Conservation (phyloP, 2,888 invertebrate genomes). For the Lamproptera curius region DNA sequence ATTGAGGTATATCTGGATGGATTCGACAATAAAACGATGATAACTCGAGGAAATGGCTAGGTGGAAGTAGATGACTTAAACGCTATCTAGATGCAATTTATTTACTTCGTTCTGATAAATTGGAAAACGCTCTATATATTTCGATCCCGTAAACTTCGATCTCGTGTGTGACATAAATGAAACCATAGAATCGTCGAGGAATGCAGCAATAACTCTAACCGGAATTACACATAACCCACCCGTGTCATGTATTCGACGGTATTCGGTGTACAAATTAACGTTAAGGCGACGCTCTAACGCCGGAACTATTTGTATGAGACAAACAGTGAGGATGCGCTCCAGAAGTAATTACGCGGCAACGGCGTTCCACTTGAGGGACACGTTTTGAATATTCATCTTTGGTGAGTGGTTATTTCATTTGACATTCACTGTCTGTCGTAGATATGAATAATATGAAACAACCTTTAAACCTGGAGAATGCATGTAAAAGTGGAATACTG, state of each 20-base stretch:
- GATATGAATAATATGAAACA: neutral
- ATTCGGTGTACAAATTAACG: neutral
- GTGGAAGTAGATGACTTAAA: no score
- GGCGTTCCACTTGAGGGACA: neutral
- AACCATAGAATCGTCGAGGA: neutral
- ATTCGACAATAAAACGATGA: no score
- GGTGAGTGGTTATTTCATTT: neutral
- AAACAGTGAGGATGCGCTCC: neutral
- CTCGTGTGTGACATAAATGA: neutral
- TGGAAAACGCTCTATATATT: no score
- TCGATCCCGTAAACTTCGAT: neutral
- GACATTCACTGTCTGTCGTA: neutral
- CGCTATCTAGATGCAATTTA: neutral
- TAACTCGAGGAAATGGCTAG: no score
- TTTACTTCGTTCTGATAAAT: neutral
- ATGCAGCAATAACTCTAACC: neutral
- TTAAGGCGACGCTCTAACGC: neutral
- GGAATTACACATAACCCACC: neutral
- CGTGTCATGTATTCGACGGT: neutral
- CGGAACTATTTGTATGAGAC: neutral
- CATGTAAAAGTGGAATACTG: no score
- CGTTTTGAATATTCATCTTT: conserved; percentile 7
- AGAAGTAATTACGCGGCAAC: conserved; percentile 3
- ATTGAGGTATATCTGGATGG: no score
- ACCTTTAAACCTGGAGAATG: no score